Base-by-base conservation (phyloP, 2,113 vertebrate species). In the Zosterops borbonicus region DNA sequence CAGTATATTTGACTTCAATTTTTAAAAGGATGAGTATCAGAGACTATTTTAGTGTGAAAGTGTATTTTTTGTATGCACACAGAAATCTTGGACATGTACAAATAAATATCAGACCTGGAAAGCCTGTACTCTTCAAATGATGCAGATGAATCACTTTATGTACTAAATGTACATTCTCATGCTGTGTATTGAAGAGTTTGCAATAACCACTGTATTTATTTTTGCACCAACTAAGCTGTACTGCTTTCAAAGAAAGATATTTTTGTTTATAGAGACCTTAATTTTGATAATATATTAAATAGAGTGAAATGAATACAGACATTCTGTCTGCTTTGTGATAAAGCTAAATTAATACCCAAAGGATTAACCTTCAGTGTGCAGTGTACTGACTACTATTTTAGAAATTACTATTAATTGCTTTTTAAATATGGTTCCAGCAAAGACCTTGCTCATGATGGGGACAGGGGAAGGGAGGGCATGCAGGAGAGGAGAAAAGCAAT, bases 261-360 rank as follows among this genome's bases (percentile, higher is more conserved):
- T 93, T 97, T 97, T 93, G 22, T 49, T 77, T 96, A 49, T 14
- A 42, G 37, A 96, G 70, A 89, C n/a, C 33, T 92, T 96, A 90
- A 94, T 94, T 89, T 96, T 95, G 29, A 12, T 86, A 93, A 78
- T 90, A 91, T 63, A 62, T 83, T 96, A 95, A 95, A 46, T 89
- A 22, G 55, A 67, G 18, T 58, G 22, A 96, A 29, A 81, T 94
- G 41, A 96, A 95, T 81, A 49, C 35, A 82, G 91, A 76, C 49
- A 87, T 83, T 80, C 81, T 92, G 71, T 67, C 87, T 97, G 47
- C 89, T 92, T 52, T 96, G 73, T 67, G 53, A 87, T 79, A 95
- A 95, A 96, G 50, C 94, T 93, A 95, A 97, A 97, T 96, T 97
- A 97, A 98, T 95, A 94, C 94, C 86, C 93, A 41, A 87, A 93